Base-by-base conservation (phyloP, 2,888 invertebrate species). In the Troides aeacus region DNA sequence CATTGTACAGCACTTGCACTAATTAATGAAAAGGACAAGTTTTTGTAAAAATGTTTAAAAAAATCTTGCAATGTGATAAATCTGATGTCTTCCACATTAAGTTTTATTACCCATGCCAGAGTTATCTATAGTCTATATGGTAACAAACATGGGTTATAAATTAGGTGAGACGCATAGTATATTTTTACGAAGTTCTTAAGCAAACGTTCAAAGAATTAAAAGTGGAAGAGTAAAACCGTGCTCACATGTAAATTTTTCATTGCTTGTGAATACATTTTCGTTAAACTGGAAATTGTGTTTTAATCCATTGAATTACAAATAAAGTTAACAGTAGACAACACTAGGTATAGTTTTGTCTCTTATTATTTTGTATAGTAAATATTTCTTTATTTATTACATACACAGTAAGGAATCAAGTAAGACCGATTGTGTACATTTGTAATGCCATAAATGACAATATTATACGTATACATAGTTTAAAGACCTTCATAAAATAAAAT, bases 171-270 rank as follows among this genome's bases (percentile, higher is more conserved):
- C 24, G 66, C 57, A 42, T 64, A 69, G 23, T 62, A 50, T 39
- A 62, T 62, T 62, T 30, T 62, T 65, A 62, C 62, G 50, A 58
- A 62, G 18, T 30, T 39, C 66, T 62, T 46, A 66, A 36, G 8
- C 24, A 62, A 68, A 70, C 69, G 66, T 59, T 50, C 69, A 59
- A 53, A 50, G 57, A 66, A 70, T 66, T 42, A 62, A 62, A 64
- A 62, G 24, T 15, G 8, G 39, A 64, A 30, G 24, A 42, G n/a
- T 62, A 53, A 70, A 58, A 50, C 62, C 2, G 8, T 21, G 53
- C 24, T 18, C 62, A 62, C 66, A 62, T 17, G 23, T 46, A 42
- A 57, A 21, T 58, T 60, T 56, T 58, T 58, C 18, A 21, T 58
- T 23, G n/a, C 18, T n/a, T 18, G 6, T 4, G 53, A 12, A n/a